Conservation (phyloP, 64 coral and sea anemone species). For the Acropora tenuis region DNA sequence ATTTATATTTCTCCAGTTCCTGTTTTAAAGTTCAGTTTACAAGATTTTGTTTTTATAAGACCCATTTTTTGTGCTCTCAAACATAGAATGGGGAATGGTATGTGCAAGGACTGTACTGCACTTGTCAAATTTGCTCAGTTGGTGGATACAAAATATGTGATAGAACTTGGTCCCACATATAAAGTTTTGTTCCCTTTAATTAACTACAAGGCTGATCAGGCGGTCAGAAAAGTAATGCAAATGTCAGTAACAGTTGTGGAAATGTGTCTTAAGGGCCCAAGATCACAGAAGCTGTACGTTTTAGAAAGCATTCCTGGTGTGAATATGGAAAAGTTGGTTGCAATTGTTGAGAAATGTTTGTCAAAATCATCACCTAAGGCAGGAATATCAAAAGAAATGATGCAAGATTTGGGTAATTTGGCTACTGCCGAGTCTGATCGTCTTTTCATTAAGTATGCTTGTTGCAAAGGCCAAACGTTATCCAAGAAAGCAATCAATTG, state of each 20-base stretch:
- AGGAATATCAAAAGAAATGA: slow-evolving; percentile 48
- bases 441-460: slow-evolving; percentile 65
- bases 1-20: slow-evolving; percentile 46
- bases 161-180: slow-evolving; percentile 39
- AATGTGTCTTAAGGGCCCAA: slow-evolving; percentile 25
- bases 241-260: slow-evolving; percentile 22
- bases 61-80: slow-evolving; percentile 21
- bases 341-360: slow-evolving; percentile 27
- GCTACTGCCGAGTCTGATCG: slow-evolving; percentile 68
- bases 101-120: slow-evolving; percentile 42
- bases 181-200: slow-evolving; percentile 20
- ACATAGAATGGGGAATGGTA: slow-evolving; percentile 23
- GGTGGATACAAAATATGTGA: slow-evolving; percentile 3
- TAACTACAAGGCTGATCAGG: slow-evolving; percentile 33
- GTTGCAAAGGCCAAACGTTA: slow-evolving; percentile 54
- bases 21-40: slow-evolving; percentile 42
- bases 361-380: slow-evolving; percentile 33
- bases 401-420: slow-evolving; percentile 55
- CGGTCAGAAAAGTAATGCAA: slow-evolving; percentile 43
- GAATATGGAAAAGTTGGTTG: slow-evolving; percentile 14
- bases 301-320: slow-evolving; percentile 36
- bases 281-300: slow-evolving; percentile 31
- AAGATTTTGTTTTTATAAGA: slow-evolving; percentile 31
- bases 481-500: slow-evolving; percentile 44
- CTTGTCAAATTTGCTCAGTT: slow-evolving; percentile 42